Conservation (phyloP, 30 jellyfish, hydroid and myxozoan genomes). For the Phacellophora camtschatica region DNA sequence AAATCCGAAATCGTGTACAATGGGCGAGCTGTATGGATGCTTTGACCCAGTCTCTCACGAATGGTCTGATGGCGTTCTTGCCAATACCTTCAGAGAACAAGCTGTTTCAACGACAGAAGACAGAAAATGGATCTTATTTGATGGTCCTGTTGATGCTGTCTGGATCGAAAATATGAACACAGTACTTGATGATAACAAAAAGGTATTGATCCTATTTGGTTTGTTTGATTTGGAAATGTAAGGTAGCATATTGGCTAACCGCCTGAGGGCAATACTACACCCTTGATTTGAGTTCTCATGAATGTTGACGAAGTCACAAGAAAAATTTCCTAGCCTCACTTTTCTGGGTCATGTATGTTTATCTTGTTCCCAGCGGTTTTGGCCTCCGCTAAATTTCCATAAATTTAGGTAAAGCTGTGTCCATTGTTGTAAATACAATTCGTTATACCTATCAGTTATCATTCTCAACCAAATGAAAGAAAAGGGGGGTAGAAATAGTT, state of each 20-base stretch:
- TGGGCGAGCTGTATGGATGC: conserved; percentile 96
- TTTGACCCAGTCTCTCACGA: conserved; percentile 97
- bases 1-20: conserved; percentile 90
- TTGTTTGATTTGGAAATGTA: neutral
- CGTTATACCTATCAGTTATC: too few relatives aligned
- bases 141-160: conserved; percentile 99
- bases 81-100: conserved; percentile 86
- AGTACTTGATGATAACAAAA: conserved; percentile 94
- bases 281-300: neutral
- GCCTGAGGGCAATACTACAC: neutral
- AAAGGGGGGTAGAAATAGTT: too few relatives aligned
- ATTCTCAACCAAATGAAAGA: too few relatives aligned
- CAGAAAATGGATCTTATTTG: conserved; percentile 90
- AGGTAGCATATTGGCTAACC: neutral
- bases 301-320: too few relatives aligned
- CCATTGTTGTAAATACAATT: too few relatives aligned
- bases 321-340: too few relatives aligned
- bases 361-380: too few relatives aligned
- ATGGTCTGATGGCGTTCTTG: conserved; percentile 97
- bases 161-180: conserved; percentile 98
- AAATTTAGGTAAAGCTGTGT: too few relatives aligned
- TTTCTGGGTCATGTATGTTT: too few relatives aligned
- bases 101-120: conserved; percentile 91
- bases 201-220: conserved; percentile 31
- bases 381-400: too few relatives aligned